A percentile compares a stretch with the other conserved stretches of the same genome.
Evolutionary conservation across 2,888 invertebrate species (phyloP).

Genomic region (Orgyia antiqua): DNA sequence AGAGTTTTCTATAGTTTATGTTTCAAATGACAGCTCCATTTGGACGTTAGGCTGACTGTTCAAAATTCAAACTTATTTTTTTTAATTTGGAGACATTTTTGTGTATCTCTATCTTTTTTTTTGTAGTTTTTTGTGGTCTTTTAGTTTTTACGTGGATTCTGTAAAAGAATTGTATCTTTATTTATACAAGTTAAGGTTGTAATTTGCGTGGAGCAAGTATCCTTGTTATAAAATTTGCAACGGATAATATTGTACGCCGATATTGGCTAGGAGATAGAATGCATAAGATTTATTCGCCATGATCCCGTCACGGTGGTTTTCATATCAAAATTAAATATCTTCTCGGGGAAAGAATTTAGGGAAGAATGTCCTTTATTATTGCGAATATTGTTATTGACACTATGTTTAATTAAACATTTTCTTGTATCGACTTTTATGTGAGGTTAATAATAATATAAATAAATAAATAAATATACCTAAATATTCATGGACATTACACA

Average conservation of each 20-base stretch:
- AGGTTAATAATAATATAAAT: too few species aligned
- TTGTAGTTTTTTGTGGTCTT: too few species aligned
- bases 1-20: conserved; percentile 6
- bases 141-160: too few species aligned
- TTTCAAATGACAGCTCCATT: conserved; percentile 3
- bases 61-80: conserved; percentile 24
- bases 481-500: too few species aligned
- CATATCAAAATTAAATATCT: conserved; percentile 77
- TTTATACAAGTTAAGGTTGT: conserved; percentile 8
- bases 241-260: conserved; percentile 71
- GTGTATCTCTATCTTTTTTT: conserved; percentile 15
- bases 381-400: conserved; percentile 22
- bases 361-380: conserved; percentile 32
- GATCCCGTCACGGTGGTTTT: conserved; percentile 57
- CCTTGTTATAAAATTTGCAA: conserved; percentile 61
- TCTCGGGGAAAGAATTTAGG: conserved; percentile 34
- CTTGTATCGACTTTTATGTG: neutral
- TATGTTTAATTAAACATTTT: conserved; percentile 21
- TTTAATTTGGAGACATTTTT: conserved; percentile 24
- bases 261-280: conserved; percentile 63
- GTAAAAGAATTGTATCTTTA: neutral
- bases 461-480: too few species aligned
- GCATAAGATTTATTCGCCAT: conserved; percentile 69
- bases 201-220: conserved; percentile 41
- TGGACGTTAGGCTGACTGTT: conserved; percentile 17